Evolutionary conservation across 53 echinoderm and acorn worm species (phyloP).

Genomic region (Temnopleurus reevesii): DNA sequence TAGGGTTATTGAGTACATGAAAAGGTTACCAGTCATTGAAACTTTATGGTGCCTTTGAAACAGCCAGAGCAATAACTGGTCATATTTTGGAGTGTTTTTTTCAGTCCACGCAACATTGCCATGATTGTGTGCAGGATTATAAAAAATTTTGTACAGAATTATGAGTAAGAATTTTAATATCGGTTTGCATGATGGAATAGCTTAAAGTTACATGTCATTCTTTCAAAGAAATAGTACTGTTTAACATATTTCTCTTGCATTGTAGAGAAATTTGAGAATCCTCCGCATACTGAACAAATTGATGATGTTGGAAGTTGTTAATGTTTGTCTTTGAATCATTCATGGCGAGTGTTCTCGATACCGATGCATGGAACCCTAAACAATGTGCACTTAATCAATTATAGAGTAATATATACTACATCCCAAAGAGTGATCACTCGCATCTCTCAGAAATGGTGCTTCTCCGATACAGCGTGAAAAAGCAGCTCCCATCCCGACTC

Average conservation of each 20-base stretch:
- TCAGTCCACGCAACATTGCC: no score
- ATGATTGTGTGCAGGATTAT: no score
- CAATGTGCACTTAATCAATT: conserved; percentile 42
- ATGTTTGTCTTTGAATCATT: not conserved
- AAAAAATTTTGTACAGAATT: no score
- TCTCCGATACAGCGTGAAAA: not conserved
- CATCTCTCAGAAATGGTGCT: not conserved
- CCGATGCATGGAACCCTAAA: not conserved
- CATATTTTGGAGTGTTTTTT: no score
- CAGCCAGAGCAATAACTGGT: no score
- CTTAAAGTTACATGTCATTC: no score
- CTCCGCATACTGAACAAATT: not conserved
- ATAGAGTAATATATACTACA: not conserved
- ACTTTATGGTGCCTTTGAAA: no score
- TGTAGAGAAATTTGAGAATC: not conserved
- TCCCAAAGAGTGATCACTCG: conserved; percentile 1
- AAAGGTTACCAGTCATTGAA: no score
- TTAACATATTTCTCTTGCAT: not conserved
- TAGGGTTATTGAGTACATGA: no score
- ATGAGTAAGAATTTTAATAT: no score
- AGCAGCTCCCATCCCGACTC: conserved; percentile 14
- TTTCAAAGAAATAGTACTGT: no score
- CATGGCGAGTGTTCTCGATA: not conserved
- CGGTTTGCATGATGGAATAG: no score
- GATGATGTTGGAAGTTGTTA: not conserved